Evolutionary conservation across 2,888 invertebrate species (phyloP).

Genomic region (Lepidocyrtinus sp.): DNA sequence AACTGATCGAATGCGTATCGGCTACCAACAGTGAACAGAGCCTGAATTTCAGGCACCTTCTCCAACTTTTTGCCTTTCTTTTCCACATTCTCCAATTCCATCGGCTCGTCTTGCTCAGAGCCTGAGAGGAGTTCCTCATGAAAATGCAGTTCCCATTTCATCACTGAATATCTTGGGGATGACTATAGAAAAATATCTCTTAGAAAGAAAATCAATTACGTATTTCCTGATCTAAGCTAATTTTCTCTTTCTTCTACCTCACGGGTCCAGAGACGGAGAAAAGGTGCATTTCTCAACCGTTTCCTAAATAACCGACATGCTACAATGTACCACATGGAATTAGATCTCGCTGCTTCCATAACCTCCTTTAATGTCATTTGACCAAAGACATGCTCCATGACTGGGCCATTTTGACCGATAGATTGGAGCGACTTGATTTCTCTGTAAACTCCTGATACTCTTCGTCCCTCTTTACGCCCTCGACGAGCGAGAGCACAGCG

Average conservation of each 20-base stretch:
- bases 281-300: background rate
- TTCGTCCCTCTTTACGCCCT: slow-evolving; percentile 23
- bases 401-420: slow-evolving; percentile 24
- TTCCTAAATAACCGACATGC: slow-evolving; percentile 20
- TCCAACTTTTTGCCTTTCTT: background rate
- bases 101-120: background rate
- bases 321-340: slow-evolving; percentile 25
- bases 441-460: slow-evolving; percentile 23
- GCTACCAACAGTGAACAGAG: slow-evolving; percentile 32
- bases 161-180: background rate
- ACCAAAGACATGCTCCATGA: slow-evolving; percentile 29
- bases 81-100: slow-evolving; percentile 9
- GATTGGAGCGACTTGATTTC: slow-evolving; percentile 18
- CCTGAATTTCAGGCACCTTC: slow-evolving; percentile 16
- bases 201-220: background rate
- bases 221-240: background rate
- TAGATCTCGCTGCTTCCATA: background rate
- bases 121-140: slow-evolving; percentile 37
- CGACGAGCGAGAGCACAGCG: background rate
- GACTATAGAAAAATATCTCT: background rate
- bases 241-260: slow-evolving; percentile 9
- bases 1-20: slow-evolving; percentile 15
- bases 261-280: slow-evolving; percentile 27
- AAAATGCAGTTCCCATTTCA: slow-evolving; percentile 43
- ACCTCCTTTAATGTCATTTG: slow-evolving; percentile 6